A percentile compares a stretch with the other conserved stretches of the same genome.
Conservation (phyloP, 2,888 invertebrate species). For the Cosmia trapezina region DNA sequence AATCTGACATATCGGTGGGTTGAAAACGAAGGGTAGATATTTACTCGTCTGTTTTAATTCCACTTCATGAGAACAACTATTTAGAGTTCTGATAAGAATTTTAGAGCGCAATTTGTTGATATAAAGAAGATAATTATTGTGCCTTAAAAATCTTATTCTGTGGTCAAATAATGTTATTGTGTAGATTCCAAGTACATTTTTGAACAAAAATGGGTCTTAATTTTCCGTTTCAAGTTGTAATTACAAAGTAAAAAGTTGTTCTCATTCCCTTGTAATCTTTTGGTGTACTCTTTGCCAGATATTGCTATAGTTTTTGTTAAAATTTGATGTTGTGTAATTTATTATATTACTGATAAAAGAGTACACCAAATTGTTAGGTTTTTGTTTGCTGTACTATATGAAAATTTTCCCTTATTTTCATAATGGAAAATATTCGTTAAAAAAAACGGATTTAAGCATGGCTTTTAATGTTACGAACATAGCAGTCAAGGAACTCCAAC, state of each 20-base stretch:
- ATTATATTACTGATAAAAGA: background rate
- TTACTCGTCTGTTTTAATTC: slow-evolving; percentile 20
- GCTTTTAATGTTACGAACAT: slow-evolving; percentile 70
- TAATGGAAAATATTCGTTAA: slow-evolving; percentile 21
- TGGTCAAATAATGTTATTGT: background rate
- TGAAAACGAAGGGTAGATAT: slow-evolving; percentile 20
- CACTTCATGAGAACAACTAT: slow-evolving; percentile 39
- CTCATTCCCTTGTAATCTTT: slow-evolving; percentile 20
- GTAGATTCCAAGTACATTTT: background rate
- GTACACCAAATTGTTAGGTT: slow-evolving; percentile 29
- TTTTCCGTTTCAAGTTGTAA: background rate
- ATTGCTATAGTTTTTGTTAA: background rate
- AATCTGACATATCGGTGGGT: slow-evolving; percentile 37
- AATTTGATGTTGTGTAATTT: background rate
- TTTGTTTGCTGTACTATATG: slow-evolving; percentile 52
- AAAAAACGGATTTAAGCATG: slow-evolving; percentile 67
- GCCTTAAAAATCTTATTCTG: background rate
- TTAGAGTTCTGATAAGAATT: slow-evolving; percentile 3
- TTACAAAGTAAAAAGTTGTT: slow-evolving; percentile 32
- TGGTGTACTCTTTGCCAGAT: slow-evolving; percentile 30
- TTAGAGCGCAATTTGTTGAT: background rate
- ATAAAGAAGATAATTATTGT: background rate
- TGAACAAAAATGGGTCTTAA: background rate
- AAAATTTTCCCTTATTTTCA: slow-evolving; percentile 25
- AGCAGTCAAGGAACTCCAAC: slow-evolving; percentile 13